Evolutionary conservation across 2,113 vertebrate genomes (phyloP).

Genomic region (Calonectris borealis): DNA sequence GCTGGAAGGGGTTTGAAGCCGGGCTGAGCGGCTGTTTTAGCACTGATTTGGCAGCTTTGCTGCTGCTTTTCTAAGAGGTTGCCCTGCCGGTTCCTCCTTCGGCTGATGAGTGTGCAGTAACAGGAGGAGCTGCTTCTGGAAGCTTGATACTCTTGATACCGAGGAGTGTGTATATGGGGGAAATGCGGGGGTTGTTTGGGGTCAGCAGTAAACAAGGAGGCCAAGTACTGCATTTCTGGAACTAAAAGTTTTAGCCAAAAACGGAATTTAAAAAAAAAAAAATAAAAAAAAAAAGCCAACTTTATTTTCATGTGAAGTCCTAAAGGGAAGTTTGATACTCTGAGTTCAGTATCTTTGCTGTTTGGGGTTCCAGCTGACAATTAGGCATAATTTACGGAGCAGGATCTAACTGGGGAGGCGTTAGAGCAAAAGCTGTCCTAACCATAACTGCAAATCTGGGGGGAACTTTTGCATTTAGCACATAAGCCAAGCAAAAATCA

Average conservation of each 20-base stretch:
- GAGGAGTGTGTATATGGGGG: fast-evolving
- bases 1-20: neutral
- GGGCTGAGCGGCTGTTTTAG: fast-evolving
- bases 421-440: neutral
- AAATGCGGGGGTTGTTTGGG: fast-evolving
- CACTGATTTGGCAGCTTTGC: neutral
- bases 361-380: neutral
- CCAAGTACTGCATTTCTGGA: neutral
- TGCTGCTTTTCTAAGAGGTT: neutral
- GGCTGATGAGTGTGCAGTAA: neutral
- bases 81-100: neutral
- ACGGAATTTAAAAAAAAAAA: fast-evolving
- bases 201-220: neutral
- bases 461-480: neutral
- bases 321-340: neutral
- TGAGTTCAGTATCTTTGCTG: neutral
- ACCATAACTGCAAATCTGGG: neutral
- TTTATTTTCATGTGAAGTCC: neutral
- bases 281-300: neutral
- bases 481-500: neutral
- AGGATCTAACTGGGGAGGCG: neutral
- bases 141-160: neutral
- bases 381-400: fast-evolving
- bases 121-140: neutral
- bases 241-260: neutral